Evolutionary conservation across 2,113 vertebrate species (phyloP), one percentile per base, ranked within the genome.

Genomic region (Thamnaconus septentrionalis): DNA sequence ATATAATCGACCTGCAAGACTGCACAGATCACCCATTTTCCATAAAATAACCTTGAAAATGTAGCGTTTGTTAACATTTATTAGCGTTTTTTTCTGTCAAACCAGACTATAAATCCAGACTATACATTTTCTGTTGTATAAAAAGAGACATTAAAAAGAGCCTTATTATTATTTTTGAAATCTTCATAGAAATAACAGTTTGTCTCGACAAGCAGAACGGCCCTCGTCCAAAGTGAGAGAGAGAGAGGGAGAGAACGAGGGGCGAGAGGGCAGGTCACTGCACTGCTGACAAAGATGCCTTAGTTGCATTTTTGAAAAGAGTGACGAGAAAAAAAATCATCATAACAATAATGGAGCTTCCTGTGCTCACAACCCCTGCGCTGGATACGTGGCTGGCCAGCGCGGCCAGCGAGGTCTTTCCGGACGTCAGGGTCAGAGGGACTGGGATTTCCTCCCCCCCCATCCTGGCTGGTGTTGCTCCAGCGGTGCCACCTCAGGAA

Each of bases 391-490:
- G 69, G 61, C 61, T 69, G 18, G 18, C 18, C 4, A 9, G 41
- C n/a, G 66, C 58, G 61, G 78, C 58, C 49, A 31, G 31, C 3
- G 5, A 61, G 64, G 50, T 70, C 41, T 87, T 87, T 85, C 82
- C 82, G 48, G 64, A 78, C 53, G 53, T 7, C 10, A 6, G 59
- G 81, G 79, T 84, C 74, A 73, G 74, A 77, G 58, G 69, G 68
- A 69, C 18, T 69, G 85, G 89, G 89, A 89, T 90, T 91, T 92
- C 90, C 89, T 88, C 52, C 59, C 0, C 43, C 80, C 75, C 71
- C 68, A 84, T 90, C 90, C 88, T 88, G 88, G 76, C 88, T 88
- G 88, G 76, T 75, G 75, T 81, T 40, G 52, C 66, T 79, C 60
- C 44, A 63, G 41, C 62, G 50, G 40, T 56, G 68, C 56, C 58